Percentiles rank a stretch among this genome's conserved stretches.
Evolutionary conservation across 1,140 invertebrate species (phyloP).

Genomic region (Ridgeia piscesae): DNA sequence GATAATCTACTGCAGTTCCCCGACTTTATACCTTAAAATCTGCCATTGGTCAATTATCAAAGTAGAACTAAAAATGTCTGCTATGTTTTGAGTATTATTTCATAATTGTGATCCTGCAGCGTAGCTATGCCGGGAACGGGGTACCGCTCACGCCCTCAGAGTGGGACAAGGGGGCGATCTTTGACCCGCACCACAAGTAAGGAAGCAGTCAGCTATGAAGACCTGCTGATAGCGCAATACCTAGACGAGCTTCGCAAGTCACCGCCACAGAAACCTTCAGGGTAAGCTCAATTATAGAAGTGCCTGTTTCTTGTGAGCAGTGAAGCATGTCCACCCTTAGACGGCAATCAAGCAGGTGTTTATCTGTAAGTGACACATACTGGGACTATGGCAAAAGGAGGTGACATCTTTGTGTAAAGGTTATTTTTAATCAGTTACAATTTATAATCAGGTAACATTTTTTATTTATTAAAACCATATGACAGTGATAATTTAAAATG

Average conservation of each 20-base stretch:
- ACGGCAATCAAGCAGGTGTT: background rate
- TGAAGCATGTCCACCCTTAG: too few species aligned
- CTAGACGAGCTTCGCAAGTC: slow-evolving; percentile 46
- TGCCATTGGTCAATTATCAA: too few species aligned
- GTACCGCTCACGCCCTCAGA: background rate
- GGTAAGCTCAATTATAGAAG: background rate
- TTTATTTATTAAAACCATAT: background rate
- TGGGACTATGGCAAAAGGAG: background rate
- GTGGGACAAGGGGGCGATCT: background rate
- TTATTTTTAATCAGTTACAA: background rate
- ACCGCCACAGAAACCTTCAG: slow-evolving; percentile 21
- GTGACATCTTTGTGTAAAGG: background rate
- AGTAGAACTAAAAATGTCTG: too few species aligned
- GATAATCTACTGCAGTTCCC: too few species aligned
- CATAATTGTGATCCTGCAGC: background rate
- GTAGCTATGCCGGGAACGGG: background rate
- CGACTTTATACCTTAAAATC: too few species aligned
- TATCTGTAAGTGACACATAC: background rate
- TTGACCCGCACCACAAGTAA: background rate
- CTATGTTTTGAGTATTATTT: too few species aligned
- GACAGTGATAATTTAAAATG: too few species aligned
- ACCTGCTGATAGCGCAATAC: slow-evolving; percentile 53
- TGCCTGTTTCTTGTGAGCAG: background rate
- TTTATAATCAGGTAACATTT: background rate
- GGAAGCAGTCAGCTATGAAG: slow-evolving; percentile 50